Evolutionary conservation across 1,140 invertebrate genomes (phyloP).

Genomic region (Drosophila willistoni): DNA sequence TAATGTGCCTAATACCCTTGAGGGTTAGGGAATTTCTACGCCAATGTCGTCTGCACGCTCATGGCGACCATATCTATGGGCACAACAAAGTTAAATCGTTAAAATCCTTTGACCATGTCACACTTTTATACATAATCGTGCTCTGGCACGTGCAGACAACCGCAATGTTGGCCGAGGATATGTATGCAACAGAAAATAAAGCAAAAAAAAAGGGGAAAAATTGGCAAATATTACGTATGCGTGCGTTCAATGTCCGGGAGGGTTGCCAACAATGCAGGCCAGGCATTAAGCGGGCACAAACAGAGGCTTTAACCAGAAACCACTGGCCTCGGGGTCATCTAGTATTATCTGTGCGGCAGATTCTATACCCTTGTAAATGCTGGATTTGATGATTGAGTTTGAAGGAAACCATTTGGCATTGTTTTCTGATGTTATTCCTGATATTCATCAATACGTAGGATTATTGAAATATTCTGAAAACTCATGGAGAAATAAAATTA

Average conservation of each 20-base stretch:
- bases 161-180: slow-evolving; percentile 59
- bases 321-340: neutral
- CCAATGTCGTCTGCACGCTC: too few species aligned
- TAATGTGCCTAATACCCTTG: too few species aligned
- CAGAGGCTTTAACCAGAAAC: slow-evolving; percentile 51
- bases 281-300: slow-evolving; percentile 57
- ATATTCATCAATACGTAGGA: too few species aligned
- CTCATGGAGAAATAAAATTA: too few species aligned
- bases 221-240: slow-evolving; percentile 63
- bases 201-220: neutral
- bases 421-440: neutral
- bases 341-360: neutral
- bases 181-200: slow-evolving; percentile 10
- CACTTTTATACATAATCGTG: slow-evolving; percentile 59
- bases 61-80: slow-evolving; percentile 26
- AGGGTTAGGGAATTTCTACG: neutral
- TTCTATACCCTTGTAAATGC: neutral
- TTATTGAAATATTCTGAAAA: too few species aligned
- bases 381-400: neutral
- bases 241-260: slow-evolving; percentile 48
- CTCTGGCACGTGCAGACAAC: slow-evolving; percentile 65
- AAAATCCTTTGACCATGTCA: slow-evolving; percentile 64
- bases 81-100: slow-evolving; percentile 63
- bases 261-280: slow-evolving; percentile 59
- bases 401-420: neutral